A percentile compares a stretch with the other conserved stretches of the same genome.
phyloP scores from a whole-genome alignment of 92 coral and sea anemone species.

The Siderastrea radians region DNA sequence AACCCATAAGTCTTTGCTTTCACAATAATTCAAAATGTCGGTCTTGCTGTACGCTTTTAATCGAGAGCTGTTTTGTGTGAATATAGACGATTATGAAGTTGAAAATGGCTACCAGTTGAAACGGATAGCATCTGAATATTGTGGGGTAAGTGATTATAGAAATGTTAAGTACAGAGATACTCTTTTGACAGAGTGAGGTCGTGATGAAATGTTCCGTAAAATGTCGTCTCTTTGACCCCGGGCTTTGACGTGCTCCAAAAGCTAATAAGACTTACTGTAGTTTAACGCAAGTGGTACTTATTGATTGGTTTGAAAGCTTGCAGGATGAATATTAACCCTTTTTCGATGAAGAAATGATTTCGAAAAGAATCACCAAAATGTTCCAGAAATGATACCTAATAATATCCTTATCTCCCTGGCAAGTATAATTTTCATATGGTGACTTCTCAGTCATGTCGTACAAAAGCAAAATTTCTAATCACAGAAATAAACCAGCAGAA shows the following conservation, averaged over 20 bases:
- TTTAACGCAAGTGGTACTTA: too few species aligned
- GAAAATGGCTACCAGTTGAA: constrained; percentile 35
- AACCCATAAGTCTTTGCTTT: not conserved
- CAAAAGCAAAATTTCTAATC: too few species aligned
- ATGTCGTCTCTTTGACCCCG: not conserved
- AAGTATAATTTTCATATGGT: too few species aligned
- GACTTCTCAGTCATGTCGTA: too few species aligned
- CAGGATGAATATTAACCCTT: too few species aligned
- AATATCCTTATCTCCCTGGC: too few species aligned
- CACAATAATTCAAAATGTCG: constrained; percentile 54
- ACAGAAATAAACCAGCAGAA: too few species aligned
- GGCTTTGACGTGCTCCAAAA: not conserved
- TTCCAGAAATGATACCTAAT: too few species aligned
- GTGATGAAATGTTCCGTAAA: not conserved
- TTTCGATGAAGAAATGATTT: too few species aligned
- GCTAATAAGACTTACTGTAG: too few species aligned
- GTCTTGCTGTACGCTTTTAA: constrained; percentile 68
- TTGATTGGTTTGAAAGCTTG: too few species aligned
- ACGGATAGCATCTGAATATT: constrained; percentile 36
- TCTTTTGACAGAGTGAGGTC: not conserved
- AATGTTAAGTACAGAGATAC: not conserved
- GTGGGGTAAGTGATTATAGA: constrained; percentile 53
- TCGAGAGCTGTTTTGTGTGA: constrained; percentile 42
- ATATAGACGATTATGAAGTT: constrained; percentile 15
- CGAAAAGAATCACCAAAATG: too few species aligned